Evolutionary conservation across 2,113 vertebrate genomes (phyloP), one percentile per base, ranked within the genome.

Genomic region (Tychaedon coryphoeus): DNA sequence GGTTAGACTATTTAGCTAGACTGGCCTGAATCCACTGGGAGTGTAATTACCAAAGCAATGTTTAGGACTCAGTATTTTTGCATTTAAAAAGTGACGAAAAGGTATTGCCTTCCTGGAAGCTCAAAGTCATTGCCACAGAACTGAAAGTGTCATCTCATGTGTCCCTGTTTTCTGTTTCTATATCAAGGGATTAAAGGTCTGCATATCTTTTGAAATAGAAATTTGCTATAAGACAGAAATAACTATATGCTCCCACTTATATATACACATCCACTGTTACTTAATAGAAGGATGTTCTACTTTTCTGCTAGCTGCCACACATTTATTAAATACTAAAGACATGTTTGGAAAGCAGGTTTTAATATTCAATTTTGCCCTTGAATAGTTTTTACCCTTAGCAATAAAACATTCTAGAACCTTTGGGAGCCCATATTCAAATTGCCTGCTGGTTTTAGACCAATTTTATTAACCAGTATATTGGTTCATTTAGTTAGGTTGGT

Each of bases 311-410:
- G 88, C 76, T 96, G 72, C 86, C 93, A 66, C 67, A 40, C 94
- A 97, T 96, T 95, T 96, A 95, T 97, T 96, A 97, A 97, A 93
- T 90, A 86, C 86, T 95, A 86, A 42, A 84, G 72, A 78, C 92
- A 51, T 96, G 88, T 97, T 96, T 97, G 74, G 90, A 79, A 90
- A 97, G 83, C 58, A 95, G 71, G 95, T 94, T 96, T 97, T 97
- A 96, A 95, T 93, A 96, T 84, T 96, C 58, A 92, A 4, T 97
- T 98, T 97, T 96, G 95, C 81, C 97, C 96, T 97, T 97, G 92
- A 96, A 78, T 89, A 92, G 84, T 94, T 97, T 97, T 96, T 90
- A 95, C 88, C 78, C 86, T 85, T 62, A 86, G 96, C 88, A 93
- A 77, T 92, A 95, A 97, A 95, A 56, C 13, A 73, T 42, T 83